These are phyloP conservation scores for Frieseomelitta varia DNA, from an alignment of 1,140 invertebrate species.

Conservation along the genomic window DNA sequence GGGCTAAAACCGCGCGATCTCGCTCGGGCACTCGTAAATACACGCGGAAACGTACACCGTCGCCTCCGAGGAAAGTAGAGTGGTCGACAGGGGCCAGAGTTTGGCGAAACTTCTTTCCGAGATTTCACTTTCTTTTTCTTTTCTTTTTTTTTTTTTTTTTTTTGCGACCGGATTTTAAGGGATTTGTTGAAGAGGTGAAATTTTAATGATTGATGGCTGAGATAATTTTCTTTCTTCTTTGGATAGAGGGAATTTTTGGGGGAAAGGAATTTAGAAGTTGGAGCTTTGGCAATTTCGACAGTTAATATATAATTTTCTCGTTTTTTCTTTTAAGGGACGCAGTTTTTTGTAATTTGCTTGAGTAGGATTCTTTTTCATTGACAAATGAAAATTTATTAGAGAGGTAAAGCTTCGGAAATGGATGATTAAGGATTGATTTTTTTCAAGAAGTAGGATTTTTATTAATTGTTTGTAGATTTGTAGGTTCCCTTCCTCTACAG, in stretches of 20 bases:
- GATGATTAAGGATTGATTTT: no score
- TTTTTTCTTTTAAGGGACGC: no score
- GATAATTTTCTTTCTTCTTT: not conserved
- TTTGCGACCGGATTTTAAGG: not conserved
- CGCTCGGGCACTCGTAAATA: constrained; percentile 5
- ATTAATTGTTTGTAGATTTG: not conserved
- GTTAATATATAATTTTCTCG: no score
- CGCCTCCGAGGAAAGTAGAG: no score
- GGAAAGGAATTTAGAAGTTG: not conserved
- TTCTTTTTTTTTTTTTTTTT: no score
- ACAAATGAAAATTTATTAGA: not conserved
- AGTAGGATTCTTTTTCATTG: not conserved
- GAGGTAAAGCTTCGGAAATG: no score
- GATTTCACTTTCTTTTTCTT: not conserved
- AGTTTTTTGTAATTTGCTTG: not conserved
- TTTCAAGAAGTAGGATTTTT: not conserved
- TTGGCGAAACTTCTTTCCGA: not conserved
- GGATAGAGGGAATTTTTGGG: not conserved
- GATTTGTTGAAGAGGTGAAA: not conserved
- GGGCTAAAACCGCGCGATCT: constrained; percentile 8
- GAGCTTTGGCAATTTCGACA: no score
- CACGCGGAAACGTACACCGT: not conserved
- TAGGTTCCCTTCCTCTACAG: no score
- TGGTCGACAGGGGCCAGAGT: not conserved
- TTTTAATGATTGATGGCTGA: not conserved